These are phyloP conservation scores for Drosophila acutilabella DNA, from an alignment of 2,888 invertebrate species.

Conservation along the genomic window DNA sequence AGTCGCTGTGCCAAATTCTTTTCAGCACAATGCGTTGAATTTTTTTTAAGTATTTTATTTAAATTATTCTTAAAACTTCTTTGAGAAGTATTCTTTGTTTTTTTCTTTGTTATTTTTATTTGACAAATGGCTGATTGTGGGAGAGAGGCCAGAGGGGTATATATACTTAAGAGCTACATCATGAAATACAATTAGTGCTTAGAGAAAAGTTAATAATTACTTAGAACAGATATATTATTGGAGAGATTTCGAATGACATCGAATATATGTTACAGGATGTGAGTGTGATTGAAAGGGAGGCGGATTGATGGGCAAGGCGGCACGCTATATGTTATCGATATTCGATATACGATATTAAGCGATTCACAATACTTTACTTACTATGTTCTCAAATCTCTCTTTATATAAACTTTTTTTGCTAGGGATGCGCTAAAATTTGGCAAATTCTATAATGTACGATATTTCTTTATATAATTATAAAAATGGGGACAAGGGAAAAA, in stretches of 20 bases:
- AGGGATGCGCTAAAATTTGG: conserved; percentile 73
- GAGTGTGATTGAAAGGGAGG: conserved; percentile 4
- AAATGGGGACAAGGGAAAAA: conserved; percentile 35
- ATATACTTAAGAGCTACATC: conserved; percentile 43
- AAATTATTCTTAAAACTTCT: conserved; percentile 60
- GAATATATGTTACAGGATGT: conserved; percentile 66
- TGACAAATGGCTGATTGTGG: conserved; percentile 30
- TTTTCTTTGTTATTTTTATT: conserved; percentile 5
- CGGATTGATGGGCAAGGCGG: neutral
- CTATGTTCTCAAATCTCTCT: conserved; percentile 10
- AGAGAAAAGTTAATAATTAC: conserved; percentile 52
- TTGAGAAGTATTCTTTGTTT: conserved; percentile 53
- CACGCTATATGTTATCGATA: conserved; percentile 50
- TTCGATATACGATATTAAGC: conserved; percentile 51
- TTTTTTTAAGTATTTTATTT: conserved; percentile 37
- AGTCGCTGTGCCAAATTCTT: conserved; percentile 65
- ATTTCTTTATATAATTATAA: conserved; percentile 36
- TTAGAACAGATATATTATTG: conserved; percentile 32
- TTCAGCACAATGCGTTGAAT: conserved; percentile 66
- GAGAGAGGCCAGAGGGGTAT: conserved; percentile 23
- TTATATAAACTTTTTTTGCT: conserved; percentile 19
- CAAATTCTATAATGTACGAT: conserved; percentile 66
- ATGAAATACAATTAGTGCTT: conserved; percentile 66
- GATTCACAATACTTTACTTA: conserved; percentile 32
- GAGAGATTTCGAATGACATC: conserved; percentile 41